Percentiles rank a stretch among this genome's conserved stretches.
These are phyloP conservation scores for Pygocentrus nattereri DNA, from an alignment of 2,797 vertebrate genomes.

Conservation along the genomic window DNA sequence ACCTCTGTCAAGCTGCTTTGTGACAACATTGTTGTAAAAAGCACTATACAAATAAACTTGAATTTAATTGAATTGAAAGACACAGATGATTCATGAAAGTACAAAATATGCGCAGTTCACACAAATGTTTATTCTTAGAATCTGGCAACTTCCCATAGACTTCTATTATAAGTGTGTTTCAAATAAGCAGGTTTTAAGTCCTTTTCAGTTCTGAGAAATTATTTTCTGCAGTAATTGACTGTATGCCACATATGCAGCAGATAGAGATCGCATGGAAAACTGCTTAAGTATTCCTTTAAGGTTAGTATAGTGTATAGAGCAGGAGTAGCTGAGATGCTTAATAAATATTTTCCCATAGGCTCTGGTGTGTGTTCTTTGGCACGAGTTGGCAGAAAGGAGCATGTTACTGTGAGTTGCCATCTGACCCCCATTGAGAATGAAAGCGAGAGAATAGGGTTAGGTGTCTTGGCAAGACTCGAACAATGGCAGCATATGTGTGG, in stretches of 20 bases:
- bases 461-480: slow-evolving; percentile 69
- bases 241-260: background rate
- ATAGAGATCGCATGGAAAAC: background rate
- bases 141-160: background rate
- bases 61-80: no score
- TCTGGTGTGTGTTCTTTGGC: slow-evolving; percentile 18
- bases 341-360: slow-evolving; percentile 53
- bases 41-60: no score
- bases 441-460: slow-evolving; percentile 66
- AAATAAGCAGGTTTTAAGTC: background rate
- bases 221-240: background rate
- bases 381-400: slow-evolving; percentile 26
- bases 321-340: slow-evolving; percentile 43
- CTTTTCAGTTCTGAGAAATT: background rate
- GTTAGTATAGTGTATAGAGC: slow-evolving; percentile 17
- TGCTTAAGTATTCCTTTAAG: background rate
- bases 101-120: no score
- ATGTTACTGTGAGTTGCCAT: slow-evolving; percentile 35
- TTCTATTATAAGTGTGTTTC: background rate
- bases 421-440: slow-evolving; percentile 46
- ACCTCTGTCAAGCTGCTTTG: no score
- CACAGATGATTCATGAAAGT: no score
- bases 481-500: slow-evolving; percentile 66
- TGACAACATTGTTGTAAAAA: no score
- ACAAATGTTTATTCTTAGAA: no score